Evolutionary conservation across 2,888 invertebrate species (phyloP).

Genomic region (Choreutis nemorana): DNA sequence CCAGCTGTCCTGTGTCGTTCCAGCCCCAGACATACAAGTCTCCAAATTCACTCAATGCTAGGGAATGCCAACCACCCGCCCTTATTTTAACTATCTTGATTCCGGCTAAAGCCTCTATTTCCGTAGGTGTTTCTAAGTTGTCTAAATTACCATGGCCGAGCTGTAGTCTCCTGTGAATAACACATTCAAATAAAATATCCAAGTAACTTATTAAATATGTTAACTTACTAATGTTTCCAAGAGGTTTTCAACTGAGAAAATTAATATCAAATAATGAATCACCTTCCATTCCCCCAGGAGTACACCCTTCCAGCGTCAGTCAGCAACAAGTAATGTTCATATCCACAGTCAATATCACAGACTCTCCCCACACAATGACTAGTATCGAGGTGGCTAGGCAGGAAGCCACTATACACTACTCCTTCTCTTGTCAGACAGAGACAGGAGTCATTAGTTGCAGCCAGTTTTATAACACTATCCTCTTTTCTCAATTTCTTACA

Average conservation of each 20-base stretch:
- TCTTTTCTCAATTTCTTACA: constrained; percentile 16
- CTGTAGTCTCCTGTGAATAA: constrained; percentile 79
- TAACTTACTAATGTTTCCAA: background rate
- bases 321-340: constrained; percentile 80
- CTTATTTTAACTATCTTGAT: constrained; percentile 74
- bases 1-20: constrained; percentile 89
- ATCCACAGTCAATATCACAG: constrained; percentile 75
- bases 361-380: constrained; percentile 57
- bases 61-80: constrained; percentile 89
- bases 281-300: constrained; percentile 87
- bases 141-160: constrained; percentile 81
- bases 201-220: background rate
- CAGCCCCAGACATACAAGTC: constrained; percentile 93
- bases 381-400: constrained; percentile 70
- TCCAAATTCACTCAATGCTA: constrained; percentile 79
- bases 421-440: constrained; percentile 33
- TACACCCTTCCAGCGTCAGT: constrained; percentile 77
- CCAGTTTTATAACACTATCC: constrained; percentile 24
- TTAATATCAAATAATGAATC: constrained; percentile 7
- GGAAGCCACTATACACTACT: constrained; percentile 59
- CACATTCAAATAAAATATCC: background rate
- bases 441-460: constrained; percentile 23
- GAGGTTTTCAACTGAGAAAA: background rate
- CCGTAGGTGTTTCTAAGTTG: constrained; percentile 67
- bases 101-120: constrained; percentile 79